phyloP scores from a whole-genome alignment of 2,797 vertebrate species.

The Lemur catta region DNA sequence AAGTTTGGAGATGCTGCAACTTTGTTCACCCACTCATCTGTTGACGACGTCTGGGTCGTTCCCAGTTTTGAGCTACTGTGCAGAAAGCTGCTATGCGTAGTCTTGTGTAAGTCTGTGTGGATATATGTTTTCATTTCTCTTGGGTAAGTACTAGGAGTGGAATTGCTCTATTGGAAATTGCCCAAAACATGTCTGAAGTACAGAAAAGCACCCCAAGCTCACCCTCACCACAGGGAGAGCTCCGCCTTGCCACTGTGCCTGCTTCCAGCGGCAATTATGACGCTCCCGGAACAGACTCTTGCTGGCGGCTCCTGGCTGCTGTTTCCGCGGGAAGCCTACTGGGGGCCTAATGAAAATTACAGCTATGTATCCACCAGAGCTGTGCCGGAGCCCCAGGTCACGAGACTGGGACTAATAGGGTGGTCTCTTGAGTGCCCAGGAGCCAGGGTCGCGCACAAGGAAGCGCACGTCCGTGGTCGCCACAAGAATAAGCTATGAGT shows the following conservation, averaged over 20 bases:
- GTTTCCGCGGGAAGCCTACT: conserved; percentile 56
- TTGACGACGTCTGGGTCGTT: too few relatives aligned
- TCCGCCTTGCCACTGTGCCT: not conserved
- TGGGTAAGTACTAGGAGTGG: not conserved
- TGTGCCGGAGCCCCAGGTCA: conserved; percentile 59
- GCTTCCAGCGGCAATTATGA: not conserved
- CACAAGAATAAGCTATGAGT: conserved; percentile 24
- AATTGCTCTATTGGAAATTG: not conserved
- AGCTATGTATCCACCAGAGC: conserved; percentile 71
- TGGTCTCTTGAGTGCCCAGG: conserved; percentile 46
- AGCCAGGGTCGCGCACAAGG: conserved; percentile 3
- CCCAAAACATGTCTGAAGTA: not conserved
- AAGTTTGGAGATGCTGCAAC: too few relatives aligned
- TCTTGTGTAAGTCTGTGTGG: not conserved
- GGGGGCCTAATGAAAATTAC: conserved; percentile 76
- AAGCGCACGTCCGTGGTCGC: not conserved
- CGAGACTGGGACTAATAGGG: conserved; percentile 66
- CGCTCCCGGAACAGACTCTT: not conserved
- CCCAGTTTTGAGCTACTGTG: not conserved
- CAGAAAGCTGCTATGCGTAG: not conserved
- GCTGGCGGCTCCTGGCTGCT: not conserved
- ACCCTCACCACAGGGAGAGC: not conserved
- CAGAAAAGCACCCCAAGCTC: not conserved
- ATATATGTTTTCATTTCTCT: not conserved
- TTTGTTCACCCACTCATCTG: not conserved